Base-by-base conservation (phyloP, 2,888 invertebrate species). In the Sphaeridia pumilis region DNA sequence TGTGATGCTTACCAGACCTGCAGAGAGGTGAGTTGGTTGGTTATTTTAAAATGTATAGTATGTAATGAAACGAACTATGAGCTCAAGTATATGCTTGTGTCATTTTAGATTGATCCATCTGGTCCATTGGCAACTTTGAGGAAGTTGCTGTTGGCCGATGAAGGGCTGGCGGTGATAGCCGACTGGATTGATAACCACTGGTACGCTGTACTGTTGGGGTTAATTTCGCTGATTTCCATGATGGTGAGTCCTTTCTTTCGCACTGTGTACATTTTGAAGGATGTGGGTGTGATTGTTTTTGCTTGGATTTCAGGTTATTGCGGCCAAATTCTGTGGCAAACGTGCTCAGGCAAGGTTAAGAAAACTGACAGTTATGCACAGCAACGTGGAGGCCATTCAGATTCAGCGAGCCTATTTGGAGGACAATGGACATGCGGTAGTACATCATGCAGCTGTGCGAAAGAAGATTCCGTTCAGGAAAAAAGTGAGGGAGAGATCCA, bases 111-210 rank as follows among this genome's bases (percentile, higher is more conserved):
- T 56, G 90, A 92, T 77, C 92, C 90, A 17, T 87, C 88, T 1
- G 90, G 92, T 7, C 92, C 90, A 14, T 73, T 92, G 67, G 90
- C 90, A 14, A 92, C 90, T 22, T 75, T 92, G 49, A 78, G 89
- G 48, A 87, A 87, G 70, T 75, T 92, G 46, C 73, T 92, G 46
- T 75, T 92, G 46, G 88, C 88, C 0, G 89, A 89, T 70, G 87
- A 90, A 71, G 88, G 87, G 67, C 81, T 92, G 57, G 87, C 87
- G 36, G 84, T 86, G 58, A 86, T 90, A 71, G 83, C 83, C 69
- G 80, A 80, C 67, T 90, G 89, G 89, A 78, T 92, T 66, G 76
- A 82, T 63, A 81, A 83, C 48, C 87, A 93, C 70, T 93, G 93
- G 93, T 93, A 92, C 69, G 85, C 86, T 1, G 87, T 87, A 50